phyloP scores from a whole-genome alignment of 2,797 vertebrate species.

The Poeciliopsis presidionis region DNA sequence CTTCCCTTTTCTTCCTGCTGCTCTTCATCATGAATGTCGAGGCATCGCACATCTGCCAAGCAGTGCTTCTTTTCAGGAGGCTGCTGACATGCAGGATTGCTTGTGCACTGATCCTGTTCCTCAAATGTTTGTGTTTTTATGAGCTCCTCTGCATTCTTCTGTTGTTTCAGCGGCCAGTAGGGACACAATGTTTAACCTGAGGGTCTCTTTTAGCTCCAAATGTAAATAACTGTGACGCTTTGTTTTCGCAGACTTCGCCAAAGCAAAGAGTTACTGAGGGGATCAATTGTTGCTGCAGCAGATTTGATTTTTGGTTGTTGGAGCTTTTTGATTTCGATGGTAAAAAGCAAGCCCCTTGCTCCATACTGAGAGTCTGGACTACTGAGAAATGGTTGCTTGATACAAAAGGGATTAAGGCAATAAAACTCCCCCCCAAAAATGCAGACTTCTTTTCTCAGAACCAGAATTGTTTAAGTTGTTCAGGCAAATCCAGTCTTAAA shows the following conservation, averaged over 20 bases:
- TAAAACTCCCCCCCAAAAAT: no score
- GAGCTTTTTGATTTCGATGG: no score
- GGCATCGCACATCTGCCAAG: constrained; percentile 44
- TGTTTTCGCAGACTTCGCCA: constrained; percentile 35
- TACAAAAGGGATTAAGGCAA: no score
- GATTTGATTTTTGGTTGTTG: constrained; percentile 28
- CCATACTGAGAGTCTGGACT: no score
- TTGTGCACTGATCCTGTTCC: constrained; percentile 54
- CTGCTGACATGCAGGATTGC: constrained; percentile 56
- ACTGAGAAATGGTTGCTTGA: no score
- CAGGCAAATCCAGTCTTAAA: no score
- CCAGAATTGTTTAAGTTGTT: no score
- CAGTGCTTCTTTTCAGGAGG: constrained; percentile 49
- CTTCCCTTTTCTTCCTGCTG: constrained; percentile 61
- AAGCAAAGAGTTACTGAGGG: background rate
- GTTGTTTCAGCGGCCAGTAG: constrained; percentile 57
- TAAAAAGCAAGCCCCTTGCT: no score
- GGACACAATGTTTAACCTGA: constrained; percentile 57
- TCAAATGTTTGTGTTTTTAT: constrained; percentile 72
- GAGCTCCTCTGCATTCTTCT: constrained; percentile 68
- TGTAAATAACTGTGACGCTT: constrained; percentile 68
- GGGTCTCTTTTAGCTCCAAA: constrained; percentile 72
- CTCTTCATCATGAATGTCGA: constrained; percentile 52
- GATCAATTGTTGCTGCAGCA: background rate
- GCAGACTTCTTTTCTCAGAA: no score